These are phyloP conservation scores for Chloroceryle aenea DNA, from an alignment of 2,113 vertebrate species.

Conservation along the genomic window DNA sequence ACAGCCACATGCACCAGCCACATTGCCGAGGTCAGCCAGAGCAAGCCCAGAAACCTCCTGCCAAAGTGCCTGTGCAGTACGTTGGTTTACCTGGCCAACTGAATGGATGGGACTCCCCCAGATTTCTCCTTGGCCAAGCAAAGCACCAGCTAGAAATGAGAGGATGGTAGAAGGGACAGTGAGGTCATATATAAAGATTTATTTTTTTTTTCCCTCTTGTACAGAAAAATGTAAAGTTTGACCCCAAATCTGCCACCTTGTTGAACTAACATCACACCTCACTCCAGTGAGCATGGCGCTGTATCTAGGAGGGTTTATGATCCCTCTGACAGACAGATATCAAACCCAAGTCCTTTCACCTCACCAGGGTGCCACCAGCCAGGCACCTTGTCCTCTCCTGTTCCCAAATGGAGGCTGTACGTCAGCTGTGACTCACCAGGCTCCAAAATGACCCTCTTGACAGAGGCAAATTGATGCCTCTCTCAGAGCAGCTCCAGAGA, in stretches of 20 bases:
- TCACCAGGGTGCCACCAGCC: neutral
- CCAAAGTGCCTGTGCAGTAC: neutral
- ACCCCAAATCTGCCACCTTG: neutral
- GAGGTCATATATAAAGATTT: neutral
- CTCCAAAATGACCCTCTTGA: neutral
- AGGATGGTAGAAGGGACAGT: neutral
- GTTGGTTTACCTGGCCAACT: neutral
- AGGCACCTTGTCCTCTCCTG: neutral
- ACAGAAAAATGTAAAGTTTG: neutral
- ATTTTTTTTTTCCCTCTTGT: too few relatives aligned
- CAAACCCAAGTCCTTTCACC: neutral
- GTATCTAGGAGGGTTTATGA: neutral
- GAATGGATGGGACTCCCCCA: neutral
- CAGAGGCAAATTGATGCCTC: neutral
- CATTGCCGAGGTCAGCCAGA: neutral
- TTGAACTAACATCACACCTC: neutral
- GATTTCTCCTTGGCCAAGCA: neutral
- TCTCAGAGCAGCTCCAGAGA: neutral
- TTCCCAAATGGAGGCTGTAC: neutral
- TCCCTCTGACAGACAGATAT: neutral
- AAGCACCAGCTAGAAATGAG: neutral
- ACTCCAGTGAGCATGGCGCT: neutral
- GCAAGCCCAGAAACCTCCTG: neutral
- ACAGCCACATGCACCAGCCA: neutral
- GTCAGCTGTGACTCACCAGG: fast-evolving